Conservation (phyloP, 2,888 invertebrate genomes). For the Agrilus mali region DNA sequence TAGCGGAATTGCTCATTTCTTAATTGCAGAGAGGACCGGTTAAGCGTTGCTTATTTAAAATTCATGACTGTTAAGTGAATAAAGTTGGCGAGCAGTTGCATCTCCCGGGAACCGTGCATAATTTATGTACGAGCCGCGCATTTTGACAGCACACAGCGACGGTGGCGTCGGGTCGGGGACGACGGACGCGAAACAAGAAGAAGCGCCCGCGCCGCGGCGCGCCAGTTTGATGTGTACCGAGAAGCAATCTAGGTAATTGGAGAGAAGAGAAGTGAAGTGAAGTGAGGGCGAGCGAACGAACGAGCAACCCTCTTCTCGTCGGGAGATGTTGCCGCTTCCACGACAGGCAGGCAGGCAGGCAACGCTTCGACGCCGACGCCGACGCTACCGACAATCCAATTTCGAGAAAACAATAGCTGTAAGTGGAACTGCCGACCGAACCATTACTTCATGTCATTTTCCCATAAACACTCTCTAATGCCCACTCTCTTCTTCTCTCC, state of each 20-base stretch:
- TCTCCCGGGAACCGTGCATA: slow-evolving; percentile 12
- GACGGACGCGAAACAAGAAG: slow-evolving; percentile 17
- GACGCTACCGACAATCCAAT: slow-evolving; percentile 31
- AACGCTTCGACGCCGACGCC: slow-evolving; percentile 4
- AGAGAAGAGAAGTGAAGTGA: too few relatives aligned
- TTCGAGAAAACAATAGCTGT: slow-evolving; percentile 41
- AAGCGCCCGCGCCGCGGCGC: slow-evolving; percentile 9
- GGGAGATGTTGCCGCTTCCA: background rate
- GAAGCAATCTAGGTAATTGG: slow-evolving; percentile 28
- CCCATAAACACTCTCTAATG: too few relatives aligned
- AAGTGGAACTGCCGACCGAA: slow-evolving; percentile 28
- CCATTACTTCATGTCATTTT: too few relatives aligned
- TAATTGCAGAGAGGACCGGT: too few relatives aligned
- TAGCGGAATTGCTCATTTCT: too few relatives aligned
- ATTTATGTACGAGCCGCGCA: slow-evolving; percentile 13
- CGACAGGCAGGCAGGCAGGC: background rate
- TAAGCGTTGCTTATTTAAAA: too few relatives aligned
- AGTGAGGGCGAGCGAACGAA: slow-evolving; percentile 19
- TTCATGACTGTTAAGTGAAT: too few relatives aligned
- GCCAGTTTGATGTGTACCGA: slow-evolving; percentile 19
- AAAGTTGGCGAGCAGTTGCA: too few relatives aligned
- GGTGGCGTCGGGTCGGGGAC: slow-evolving; percentile 6
- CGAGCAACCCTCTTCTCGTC: slow-evolving; percentile 12
- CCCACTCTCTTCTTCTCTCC: too few relatives aligned
- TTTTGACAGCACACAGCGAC: slow-evolving; percentile 2